Evolutionary conservation across 2,888 invertebrate species (phyloP).

Genomic region (Drosophila yooni): DNA sequence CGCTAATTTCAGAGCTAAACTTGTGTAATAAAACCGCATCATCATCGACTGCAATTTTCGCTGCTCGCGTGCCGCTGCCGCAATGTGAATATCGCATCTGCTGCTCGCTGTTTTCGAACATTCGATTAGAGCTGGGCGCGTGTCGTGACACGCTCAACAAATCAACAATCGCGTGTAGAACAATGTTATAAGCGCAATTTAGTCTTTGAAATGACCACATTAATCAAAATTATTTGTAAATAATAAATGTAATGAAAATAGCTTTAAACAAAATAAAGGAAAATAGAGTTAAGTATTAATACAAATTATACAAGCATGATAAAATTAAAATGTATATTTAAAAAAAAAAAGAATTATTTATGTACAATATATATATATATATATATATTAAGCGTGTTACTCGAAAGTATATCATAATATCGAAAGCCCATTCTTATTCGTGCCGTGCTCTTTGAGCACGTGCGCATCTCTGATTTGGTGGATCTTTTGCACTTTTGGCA

Average conservation of each 20-base stretch:
- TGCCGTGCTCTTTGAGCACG: not conserved
- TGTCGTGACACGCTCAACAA: slow-evolving; percentile 2
- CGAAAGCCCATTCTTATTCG: not conserved
- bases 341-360: not conserved
- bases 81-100: slow-evolving; percentile 39
- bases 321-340: not conserved
- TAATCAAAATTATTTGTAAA: accelerated
- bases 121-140: not conserved
- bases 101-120: slow-evolving; percentile 4
- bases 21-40: slow-evolving; percentile 79
- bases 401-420: not conserved
- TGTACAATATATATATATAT: not conserved
- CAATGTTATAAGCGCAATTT: not conserved
- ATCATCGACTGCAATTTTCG: slow-evolving; percentile 70
- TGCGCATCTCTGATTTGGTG: not conserved
- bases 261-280: not conserved
- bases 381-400: not conserved
- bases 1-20: slow-evolving; percentile 81
- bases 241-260: not conserved
- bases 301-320: not conserved
- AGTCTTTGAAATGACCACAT: not conserved
- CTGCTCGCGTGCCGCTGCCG: slow-evolving; percentile 70
- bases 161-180: not conserved
- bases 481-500: slow-evolving; percentile 35
- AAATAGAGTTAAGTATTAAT: not conserved